Conservation (phyloP, 2,797 vertebrate species). For the Amblyraja radiata region DNA sequence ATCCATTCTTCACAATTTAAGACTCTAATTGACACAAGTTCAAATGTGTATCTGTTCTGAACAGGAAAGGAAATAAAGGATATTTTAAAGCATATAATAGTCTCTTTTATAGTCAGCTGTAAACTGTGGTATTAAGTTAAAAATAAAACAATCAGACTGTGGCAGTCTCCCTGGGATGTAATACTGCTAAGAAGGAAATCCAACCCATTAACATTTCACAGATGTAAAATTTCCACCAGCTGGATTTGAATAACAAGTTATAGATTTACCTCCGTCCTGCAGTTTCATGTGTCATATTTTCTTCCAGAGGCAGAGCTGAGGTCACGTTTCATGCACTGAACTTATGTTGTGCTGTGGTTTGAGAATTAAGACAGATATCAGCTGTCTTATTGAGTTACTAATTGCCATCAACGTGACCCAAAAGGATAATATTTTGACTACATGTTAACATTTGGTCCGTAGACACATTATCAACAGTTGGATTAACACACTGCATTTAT, state of each 20-base stretch:
- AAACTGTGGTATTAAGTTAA: neutral
- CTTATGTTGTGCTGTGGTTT: neutral
- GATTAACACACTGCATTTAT: neutral
- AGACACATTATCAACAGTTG: neutral
- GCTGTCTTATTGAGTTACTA: neutral
- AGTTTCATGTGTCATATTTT: neutral
- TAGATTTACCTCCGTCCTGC: neutral
- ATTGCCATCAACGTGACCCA: neutral
- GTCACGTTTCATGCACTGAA: neutral
- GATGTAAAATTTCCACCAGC: slow-evolving; percentile 7
- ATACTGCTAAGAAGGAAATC: neutral
- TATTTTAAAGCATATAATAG: neutral
- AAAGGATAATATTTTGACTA: neutral
- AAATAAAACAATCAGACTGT: neutral
- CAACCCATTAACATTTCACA: neutral
- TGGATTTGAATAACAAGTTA: slow-evolving; percentile 23
- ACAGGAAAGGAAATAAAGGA: neutral
- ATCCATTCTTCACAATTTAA: neutral
- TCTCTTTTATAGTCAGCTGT: neutral
- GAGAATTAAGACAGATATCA: neutral
- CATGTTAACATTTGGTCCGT: neutral
- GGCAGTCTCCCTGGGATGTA: neutral
- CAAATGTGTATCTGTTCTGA: neutral
- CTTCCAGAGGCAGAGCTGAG: neutral
- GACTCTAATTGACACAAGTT: neutral